Evolutionary conservation across 2,113 vertebrate genomes (phyloP), one percentile per base, ranked within the genome.

Genomic region (Erythrocebus patas): DNA sequence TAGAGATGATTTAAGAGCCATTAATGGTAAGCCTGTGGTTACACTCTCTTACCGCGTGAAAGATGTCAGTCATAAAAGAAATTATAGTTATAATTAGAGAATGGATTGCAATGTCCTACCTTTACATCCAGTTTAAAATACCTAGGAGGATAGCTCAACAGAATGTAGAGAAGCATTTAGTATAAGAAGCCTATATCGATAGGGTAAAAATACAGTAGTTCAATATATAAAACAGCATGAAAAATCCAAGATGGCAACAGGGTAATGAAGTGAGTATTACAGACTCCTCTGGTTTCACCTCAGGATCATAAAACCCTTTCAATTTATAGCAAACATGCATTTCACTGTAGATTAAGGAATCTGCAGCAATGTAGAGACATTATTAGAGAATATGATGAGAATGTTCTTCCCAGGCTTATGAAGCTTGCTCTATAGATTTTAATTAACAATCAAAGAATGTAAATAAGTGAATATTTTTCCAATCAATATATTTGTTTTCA

Each of bases 161-260:
- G 43, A 76, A 96, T 35, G 68, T 45, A 1, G 52, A 48, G n/a
- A 92, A 23, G 2, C 76, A 48, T 25, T 87, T 93, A 32, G 23
- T 90, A 30, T 27, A 61, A 89, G 13, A 93, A 57, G 27, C 30
- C 82, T 87, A 13, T 82, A 85, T 95, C 89, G 70, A 55, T 50
- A 91, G 61, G 55, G 22, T 94, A 94, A 97, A 94, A 94, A 97
- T 84, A 45, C 2, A 70, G 25, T 35, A 85, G 91, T 80, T 93
- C 55, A 93, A 94, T 92, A 64, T 80, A 89, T 80, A 96, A 97
- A 96, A 70, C 88, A 97, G 81, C 94, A 76, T 70, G 92, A 52
- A 52, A 72, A 96, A 94, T 89, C 35, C 88, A 97, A 97, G 84
- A 96, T 89, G 90, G 92, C 55, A 95, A 68, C 64, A 95, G 87